Percentiles rank a stretch among this genome's conserved stretches.
These are phyloP conservation scores for Cryptotermes secundus DNA, from an alignment of 1,140 invertebrate genomes.

Conservation along the genomic window DNA sequence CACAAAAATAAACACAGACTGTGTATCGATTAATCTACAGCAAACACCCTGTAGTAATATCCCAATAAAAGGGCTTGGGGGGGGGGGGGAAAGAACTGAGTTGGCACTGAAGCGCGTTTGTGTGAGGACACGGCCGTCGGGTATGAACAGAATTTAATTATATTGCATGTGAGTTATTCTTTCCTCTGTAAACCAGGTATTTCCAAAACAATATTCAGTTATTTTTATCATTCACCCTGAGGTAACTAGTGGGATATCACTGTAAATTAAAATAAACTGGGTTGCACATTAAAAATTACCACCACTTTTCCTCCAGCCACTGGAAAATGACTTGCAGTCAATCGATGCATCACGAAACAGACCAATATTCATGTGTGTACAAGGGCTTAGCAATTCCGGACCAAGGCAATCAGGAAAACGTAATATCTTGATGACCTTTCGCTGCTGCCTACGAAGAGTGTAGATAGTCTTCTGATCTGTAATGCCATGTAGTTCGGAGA, in stretches of 20 bases:
- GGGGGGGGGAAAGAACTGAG: too few species aligned
- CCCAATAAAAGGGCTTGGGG: not conserved
- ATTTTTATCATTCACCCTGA: not conserved
- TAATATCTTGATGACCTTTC: too few species aligned
- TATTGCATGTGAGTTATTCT: not conserved
- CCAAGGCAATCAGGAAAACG: too few species aligned
- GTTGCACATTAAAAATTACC: not conserved
- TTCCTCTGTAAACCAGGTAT: not conserved
- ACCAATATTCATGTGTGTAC: too few species aligned
- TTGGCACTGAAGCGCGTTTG: not conserved
- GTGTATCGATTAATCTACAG: not conserved
- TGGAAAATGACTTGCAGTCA: too few species aligned
- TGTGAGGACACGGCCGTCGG: not conserved
- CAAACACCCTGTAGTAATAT: not conserved
- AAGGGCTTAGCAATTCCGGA: too few species aligned
- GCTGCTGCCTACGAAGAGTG: too few species aligned
- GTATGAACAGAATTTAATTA: conserved; percentile 20
- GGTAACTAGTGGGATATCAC: not conserved
- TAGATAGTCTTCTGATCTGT: too few species aligned
- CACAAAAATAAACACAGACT: not conserved
- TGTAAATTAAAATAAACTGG: not conserved
- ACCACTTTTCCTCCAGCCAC: not conserved
- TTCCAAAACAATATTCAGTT: not conserved
- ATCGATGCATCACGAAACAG: too few species aligned
- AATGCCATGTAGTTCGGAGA: too few species aligned